Conservation (phyloP, 2,113 vertebrate genomes). For the Limnothrissa miodon region DNA sequence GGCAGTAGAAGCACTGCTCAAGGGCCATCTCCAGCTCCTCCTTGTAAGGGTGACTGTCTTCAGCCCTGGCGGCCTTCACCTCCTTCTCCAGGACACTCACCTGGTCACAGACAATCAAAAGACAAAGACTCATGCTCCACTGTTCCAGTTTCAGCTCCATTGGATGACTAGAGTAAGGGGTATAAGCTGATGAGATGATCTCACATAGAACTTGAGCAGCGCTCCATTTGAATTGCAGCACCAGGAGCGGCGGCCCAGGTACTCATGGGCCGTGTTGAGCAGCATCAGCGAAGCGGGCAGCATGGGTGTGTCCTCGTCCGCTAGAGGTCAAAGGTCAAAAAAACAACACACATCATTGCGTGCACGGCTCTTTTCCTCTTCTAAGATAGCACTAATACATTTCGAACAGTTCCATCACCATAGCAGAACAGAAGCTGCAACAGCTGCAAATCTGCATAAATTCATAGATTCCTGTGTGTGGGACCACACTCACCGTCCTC, state of each 20-base stretch:
- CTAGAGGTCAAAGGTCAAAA: background rate
- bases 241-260: slow-evolving; percentile 89
- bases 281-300: slow-evolving; percentile 94
- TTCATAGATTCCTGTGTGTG: too few species aligned
- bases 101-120: slow-evolving; percentile 56
- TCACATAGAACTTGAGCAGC: slow-evolving; percentile 93
- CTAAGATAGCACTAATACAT: background rate
- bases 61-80: slow-evolving; percentile 71
- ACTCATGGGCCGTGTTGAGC: slow-evolving; percentile 94
- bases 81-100: slow-evolving; percentile 87
- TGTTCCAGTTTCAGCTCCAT: too few species aligned
- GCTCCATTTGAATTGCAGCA: slow-evolving; percentile 92
- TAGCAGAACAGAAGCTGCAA: too few species aligned
- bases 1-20: slow-evolving; percentile 96
- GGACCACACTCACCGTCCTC: slow-evolving; percentile 73
- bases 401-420: background rate
- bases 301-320: slow-evolving; percentile 80
- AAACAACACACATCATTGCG: slow-evolving; percentile 18
- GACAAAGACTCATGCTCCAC: background rate
- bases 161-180: too few species aligned
- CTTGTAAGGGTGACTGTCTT: slow-evolving; percentile 86
- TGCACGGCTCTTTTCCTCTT: background rate
- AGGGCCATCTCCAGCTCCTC: slow-evolving; percentile 94
- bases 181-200: slow-evolving; percentile 47
- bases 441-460: background rate